A percentile compares a stretch with the other conserved stretches of the same genome.
Evolutionary conservation across 2,113 vertebrate species (phyloP).

Genomic region (Siniperca chuatsi): DNA sequence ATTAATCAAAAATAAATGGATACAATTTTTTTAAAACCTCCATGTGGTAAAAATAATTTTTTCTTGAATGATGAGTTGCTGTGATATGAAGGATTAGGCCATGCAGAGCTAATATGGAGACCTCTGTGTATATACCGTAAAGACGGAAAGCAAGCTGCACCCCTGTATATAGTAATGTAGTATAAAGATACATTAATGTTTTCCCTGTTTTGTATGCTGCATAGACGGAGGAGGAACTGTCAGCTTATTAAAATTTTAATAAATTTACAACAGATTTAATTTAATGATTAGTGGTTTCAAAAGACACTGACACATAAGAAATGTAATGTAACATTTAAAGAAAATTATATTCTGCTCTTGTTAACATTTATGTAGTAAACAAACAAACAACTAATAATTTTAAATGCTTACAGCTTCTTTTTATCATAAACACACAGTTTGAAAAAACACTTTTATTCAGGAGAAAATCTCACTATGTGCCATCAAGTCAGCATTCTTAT

Average conservation of each 20-base stretch:
- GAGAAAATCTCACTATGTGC: neutral
- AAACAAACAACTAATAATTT: neutral
- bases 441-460: neutral
- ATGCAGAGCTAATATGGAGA: neutral
- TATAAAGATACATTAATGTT: neutral
- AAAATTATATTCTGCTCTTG: neutral
- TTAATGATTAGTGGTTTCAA: neutral
- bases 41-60: neutral
- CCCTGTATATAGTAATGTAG: neutral
- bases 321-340: neutral
- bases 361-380: slow-evolving; percentile 12
- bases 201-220: neutral
- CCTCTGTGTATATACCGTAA: neutral
- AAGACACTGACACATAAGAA: neutral
- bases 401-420: neutral
- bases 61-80: neutral
- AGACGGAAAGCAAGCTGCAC: no score
- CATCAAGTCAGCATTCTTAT: neutral
- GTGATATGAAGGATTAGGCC: neutral
- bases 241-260: neutral
- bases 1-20: neutral
- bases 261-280: neutral
- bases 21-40: neutral
- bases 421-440: neutral
- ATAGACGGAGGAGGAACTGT: neutral